Conservation (phyloP, 2,888 invertebrate species). For the Drosophila mercatorum region DNA sequence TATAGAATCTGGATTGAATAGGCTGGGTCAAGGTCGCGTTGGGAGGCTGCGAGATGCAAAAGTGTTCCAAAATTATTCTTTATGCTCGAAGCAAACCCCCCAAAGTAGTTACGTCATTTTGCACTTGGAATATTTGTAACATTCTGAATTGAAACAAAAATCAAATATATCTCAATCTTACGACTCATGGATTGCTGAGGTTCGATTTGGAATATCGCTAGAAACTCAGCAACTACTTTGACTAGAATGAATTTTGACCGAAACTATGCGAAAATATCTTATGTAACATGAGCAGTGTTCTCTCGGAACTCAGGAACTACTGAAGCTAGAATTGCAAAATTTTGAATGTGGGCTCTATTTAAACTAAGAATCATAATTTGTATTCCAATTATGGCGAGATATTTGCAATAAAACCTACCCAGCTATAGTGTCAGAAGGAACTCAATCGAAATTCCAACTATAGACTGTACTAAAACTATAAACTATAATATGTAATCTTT, state of each 20-base stretch:
- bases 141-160: slow-evolving; percentile 19
- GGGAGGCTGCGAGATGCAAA: not conserved
- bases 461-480: not conserved
- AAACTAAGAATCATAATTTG: not conserved
- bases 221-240: not conserved
- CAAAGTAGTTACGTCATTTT: not conserved
- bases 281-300: too few relatives aligned
- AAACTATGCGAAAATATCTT: too few relatives aligned
- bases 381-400: not conserved
- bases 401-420: not conserved
- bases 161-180: slow-evolving; percentile 10
- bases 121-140: not conserved
- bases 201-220: not conserved
- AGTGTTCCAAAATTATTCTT: slow-evolving; percentile 4
- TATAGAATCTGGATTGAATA: not conserved
- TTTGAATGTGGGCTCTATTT: not conserved
- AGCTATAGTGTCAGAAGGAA: too few relatives aligned
- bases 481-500: not conserved
- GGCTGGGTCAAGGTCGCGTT: not conserved
- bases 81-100: slow-evolving; percentile 1
- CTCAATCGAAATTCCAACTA: too few relatives aligned
- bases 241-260: not conserved
- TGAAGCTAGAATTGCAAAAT: not conserved
- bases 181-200: not conserved
- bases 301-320: not conserved